Base-by-base conservation (phyloP, 2,797 vertebrate species). In the Synaphobranchus kaupii region DNA sequence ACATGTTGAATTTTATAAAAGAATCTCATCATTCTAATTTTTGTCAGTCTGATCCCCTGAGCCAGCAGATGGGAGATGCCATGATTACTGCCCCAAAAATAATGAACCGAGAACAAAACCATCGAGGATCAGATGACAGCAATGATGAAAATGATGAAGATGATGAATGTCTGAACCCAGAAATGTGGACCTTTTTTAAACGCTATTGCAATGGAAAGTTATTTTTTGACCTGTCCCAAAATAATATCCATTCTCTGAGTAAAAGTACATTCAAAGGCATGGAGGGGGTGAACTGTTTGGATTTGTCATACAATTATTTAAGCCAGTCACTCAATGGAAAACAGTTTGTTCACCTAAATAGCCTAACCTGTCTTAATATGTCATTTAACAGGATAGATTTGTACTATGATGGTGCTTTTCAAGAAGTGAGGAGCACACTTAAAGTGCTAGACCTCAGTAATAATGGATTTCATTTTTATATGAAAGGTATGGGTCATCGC, bases 281-380 rank as follows among this genome's bases (percentile, higher is more conserved):
- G 94, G 96, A 96, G 83, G 90, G 95, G 1, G 93, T 88, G 31
- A 92, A 94, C 82, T 97, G 97, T 88, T 92, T 97, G 68, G 94
- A 97, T 89, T 92, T 97, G 89, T 97, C 96, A 60, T 94, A 92
- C 86, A 97, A 97, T 91, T 97, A 97, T 90, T 95, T 97, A 90
- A 97, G 93, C 88, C 95, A 97, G 88, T 81, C 95, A 25, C 85
- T 97, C 81, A 93, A 85, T 50, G 83, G 88, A 0, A 90, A 88
- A 0, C 81, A 93, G 54, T 97, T 97, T 89, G 2, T 39, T 0
- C 44, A 8, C 48, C 86, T 96, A 89, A 93, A 63, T 54, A 92
- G 94, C 1, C 87, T 97, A 83, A 87, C 87, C 58, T 95, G 92
- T 87, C 94, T 97, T 78, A 93, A 96, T 90, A 91, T 97, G 93